Evolutionary conservation across 1,140 invertebrate genomes (phyloP), one percentile per base, ranked within the genome.

Genomic region (Batillaria attramentaria): DNA sequence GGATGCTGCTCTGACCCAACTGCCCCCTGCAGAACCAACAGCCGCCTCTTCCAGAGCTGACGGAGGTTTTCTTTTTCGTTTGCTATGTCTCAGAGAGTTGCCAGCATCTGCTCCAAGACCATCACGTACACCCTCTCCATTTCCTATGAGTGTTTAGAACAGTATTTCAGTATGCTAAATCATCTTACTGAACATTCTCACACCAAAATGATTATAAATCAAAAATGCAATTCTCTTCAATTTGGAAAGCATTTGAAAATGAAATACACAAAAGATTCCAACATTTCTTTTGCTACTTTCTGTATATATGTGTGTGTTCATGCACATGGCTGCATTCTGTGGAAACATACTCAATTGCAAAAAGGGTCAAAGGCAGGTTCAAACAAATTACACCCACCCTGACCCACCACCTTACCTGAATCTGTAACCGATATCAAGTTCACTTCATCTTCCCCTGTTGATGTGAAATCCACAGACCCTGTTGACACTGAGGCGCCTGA

Each of bases 1-100:
- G 20, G 86, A 66, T 39, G 88, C 88, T 35, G 85, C 81, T 42
- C 86, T 83, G 16, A 84, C 79, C 89, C 89, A 90, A 31, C 87
- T 84, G 0, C 82, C 84, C 18, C 74, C 69, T 1, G 79, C 62
- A 20, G 81, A 62, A 37, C 83, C 68, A 13, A 84, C 72, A 13
- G 75, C 31, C 42, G 78, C 72, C 54, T 87, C 86, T 68, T 90
- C 89, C 35, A 86, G 70, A 0, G 79, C 77, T 28, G 85, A 78
- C 2, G 85, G 84, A 50, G 83, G 81, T 80, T 88, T 89, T 31
- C 88, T 81, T 70, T 89, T 89, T 35, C 89, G 72, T 54, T 88
- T 88, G 62, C 88, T 84, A n/a, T 81, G 78, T 28, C 86, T 69
- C 24, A 82, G 20, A 66, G 77, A 28, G 62, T 75, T 75, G 54